These are phyloP conservation scores for Odocoileus hemionus DNA, from an alignment of 2,113 vertebrate species.

Conservation along the genomic window DNA sequence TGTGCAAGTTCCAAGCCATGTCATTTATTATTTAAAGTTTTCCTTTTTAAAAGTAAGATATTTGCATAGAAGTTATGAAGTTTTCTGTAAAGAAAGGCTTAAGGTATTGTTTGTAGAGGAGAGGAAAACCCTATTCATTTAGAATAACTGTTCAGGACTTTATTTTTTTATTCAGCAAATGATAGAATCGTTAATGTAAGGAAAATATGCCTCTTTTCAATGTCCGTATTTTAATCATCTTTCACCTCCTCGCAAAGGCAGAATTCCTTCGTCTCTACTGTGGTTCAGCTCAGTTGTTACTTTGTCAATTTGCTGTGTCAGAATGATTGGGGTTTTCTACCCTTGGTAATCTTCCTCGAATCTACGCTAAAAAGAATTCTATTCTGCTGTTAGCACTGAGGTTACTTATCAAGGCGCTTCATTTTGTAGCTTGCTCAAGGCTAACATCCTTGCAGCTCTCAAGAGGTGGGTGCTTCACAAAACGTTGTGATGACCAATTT, in stretches of 20 bases:
- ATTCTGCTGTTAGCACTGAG: not conserved
- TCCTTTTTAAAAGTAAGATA: not conserved
- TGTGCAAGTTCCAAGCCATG: not conserved
- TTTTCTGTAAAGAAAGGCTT: not conserved
- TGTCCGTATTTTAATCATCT: not conserved
- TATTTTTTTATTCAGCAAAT: not conserved
- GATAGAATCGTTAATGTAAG: not conserved
- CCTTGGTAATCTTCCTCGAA: not conserved
- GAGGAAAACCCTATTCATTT: not conserved
- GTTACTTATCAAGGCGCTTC: conserved; percentile 14
- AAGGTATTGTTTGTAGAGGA: not conserved
- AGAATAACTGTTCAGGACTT: not conserved
- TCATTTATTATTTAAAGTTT: not conserved
- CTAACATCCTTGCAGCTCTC: not conserved
- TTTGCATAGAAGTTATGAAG: not conserved
- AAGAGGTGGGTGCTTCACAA: not conserved
- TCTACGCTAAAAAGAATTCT: conserved; percentile 17
- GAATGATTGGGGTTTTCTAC: not conserved
- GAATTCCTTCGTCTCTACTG: not conserved
- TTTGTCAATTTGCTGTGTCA: not conserved
- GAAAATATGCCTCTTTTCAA: not conserved
- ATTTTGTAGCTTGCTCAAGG: conserved; percentile 10
- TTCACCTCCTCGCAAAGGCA: not conserved
- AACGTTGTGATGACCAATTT: not conserved
- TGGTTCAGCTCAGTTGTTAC: not conserved